Base-by-base conservation (phyloP, 2,888 invertebrate species). In the Himalopsyche anomala region DNA sequence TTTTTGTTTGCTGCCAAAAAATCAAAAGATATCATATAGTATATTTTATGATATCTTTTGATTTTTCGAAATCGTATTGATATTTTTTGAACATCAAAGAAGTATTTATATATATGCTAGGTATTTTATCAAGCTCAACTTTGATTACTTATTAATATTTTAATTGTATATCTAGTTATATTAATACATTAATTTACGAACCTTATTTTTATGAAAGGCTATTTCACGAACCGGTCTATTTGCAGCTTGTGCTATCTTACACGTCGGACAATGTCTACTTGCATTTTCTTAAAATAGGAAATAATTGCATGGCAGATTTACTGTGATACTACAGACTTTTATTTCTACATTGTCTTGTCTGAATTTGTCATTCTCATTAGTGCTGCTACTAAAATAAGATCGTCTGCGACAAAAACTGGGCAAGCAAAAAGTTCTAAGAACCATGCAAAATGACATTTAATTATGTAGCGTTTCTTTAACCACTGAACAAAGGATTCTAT, bases 291-390 rank as follows among this genome's bases (percentile, higher is more conserved):
- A 62, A 19, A 28, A 28, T 19, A 19, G 19, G 8, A 62, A 62
- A 62, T 62, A 62, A 62, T 62, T 62, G 62, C 62, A 62, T 19
- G 19, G 62, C 19, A 62, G 28, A 62, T 62, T 62, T 62, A n/a
- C 62, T 62, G 28, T 19, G 62, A 62, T 62, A 6, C 19, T 62
- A 62, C 51, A 51, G 6, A 15, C 51, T 51, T 51, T 5, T 62
- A n/a, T 9, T 62, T 28, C 62, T 19, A 62, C 62, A 62, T 62
- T 62, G 6, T 28, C 62, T 62, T 62, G 62, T 62, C 62, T 62
- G 62, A 62, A 62, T 62, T 62, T 62, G n/a, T 62, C 62, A 11
- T 62, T 62, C 62, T 62, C 62, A 62, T 62, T 62, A 62, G 62
- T 62, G 0, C 62, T 62, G 62, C 28, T n/a, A 19, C 28, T 62